Evolutionary conservation across 2,888 invertebrate species (phyloP), one percentile per base, ranked within the genome.

Genomic region (Dusona sp.): DNA sequence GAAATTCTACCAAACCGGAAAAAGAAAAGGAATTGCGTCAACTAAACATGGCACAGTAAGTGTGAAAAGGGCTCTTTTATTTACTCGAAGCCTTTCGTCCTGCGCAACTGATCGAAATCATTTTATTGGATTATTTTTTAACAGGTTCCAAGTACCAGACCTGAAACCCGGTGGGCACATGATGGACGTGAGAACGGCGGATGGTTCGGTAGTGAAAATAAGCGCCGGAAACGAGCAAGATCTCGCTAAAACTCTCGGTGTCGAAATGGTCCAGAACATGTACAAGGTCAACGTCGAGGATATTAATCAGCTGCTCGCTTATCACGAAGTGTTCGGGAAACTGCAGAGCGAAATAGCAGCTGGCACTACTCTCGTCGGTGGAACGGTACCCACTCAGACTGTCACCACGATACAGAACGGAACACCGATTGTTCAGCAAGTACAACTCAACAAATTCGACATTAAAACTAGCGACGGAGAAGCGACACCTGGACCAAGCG

Each of bases 261-360:
- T 96, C 29, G 96, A 97, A 90, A 97, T 97, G 95, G 96, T 97
- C 88, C 97, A 97, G 93, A 97, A 97, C 92, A 97, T 97, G 96
- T 97, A 97, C 92, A 97, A 97, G 95, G 95, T 95, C 38, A 97
- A 97, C 93, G 97, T 98, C 9, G 98, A 98, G 93, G 98, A 98
- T 92, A 96, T 98, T 79, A 98, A 97, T 89, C 98, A 98, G 92
- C 94, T 98, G 89, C 95, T 98, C 88, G 97, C 97, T 61, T 98
- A 98, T 94, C 98, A 98, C 92, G 98, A 98, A 94, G 98, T 98
- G 67, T 98, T 97, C 92, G 97, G 97, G 42, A 97, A 97, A 92
- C 94, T 97, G 84, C 96, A 96, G 90, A 95, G 95, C 88, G 95
- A 95, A 90, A 94, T 95, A 80, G 94, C 94, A 57, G 94, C 95